phyloP scores from a whole-genome alignment of 2,888 invertebrate species.

The Drosophila nr. medialis region DNA sequence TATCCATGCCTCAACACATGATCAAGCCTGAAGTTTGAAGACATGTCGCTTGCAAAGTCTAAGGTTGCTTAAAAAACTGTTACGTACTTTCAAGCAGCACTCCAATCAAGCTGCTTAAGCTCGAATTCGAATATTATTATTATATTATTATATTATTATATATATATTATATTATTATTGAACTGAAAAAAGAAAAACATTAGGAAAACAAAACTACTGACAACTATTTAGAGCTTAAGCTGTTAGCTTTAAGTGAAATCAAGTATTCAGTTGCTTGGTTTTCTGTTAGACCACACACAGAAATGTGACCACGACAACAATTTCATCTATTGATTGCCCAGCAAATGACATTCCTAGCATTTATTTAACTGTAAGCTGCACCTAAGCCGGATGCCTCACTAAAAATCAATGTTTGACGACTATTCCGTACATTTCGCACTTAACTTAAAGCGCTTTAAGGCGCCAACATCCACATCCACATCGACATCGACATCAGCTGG shows the following conservation, averaged over 20 bases:
- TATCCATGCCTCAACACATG: not conserved
- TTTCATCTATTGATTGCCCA: conserved; percentile 23
- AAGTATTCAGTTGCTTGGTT: conserved; percentile 1
- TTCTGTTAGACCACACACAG: not conserved
- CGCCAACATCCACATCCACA: conserved; percentile 9
- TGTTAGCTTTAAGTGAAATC: conserved; percentile 5
- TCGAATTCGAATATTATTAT: not conserved
- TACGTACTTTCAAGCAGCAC: not conserved
- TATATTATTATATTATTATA: too few species aligned
- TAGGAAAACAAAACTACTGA: not conserved
- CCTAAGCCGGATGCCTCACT: conserved; percentile 28
- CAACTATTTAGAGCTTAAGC: conserved; percentile 1
- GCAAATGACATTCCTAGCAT: conserved; percentile 17
- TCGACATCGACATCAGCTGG: conserved; percentile 36
- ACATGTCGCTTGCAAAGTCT: not conserved
- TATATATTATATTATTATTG: conserved; percentile 1
- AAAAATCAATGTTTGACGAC: conserved; percentile 65
- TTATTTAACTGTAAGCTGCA: conserved; percentile 23
- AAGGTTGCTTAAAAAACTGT: not conserved
- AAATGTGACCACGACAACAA: conserved; percentile 1
- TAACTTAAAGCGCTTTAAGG: conserved; percentile 55
- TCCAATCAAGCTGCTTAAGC: not conserved
- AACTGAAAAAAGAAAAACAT: not conserved
- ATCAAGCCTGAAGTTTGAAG: not conserved
- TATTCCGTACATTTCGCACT: conserved; percentile 55